These are phyloP conservation scores for Austrofundulus limnaeus DNA, from an alignment of 2,113 vertebrate species.

Conservation along the genomic window DNA sequence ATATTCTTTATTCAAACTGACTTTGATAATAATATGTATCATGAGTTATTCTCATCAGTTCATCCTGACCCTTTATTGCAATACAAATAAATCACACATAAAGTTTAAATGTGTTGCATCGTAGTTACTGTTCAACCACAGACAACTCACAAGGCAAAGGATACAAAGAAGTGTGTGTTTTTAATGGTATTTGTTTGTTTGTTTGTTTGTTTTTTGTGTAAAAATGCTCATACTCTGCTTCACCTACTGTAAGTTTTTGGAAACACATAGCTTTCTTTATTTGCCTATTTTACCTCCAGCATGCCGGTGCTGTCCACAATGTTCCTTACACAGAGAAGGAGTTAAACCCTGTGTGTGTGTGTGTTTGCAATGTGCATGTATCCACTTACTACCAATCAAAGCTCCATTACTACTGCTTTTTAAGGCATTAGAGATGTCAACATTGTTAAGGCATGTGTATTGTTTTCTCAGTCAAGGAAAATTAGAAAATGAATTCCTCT, in stretches of 20 bases:
- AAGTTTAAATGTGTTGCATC: slow-evolving; percentile 65
- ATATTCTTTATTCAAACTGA: neutral
- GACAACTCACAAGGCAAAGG: slow-evolving; percentile 5
- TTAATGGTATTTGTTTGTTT: neutral
- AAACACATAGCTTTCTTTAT: neutral
- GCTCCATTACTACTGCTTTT: slow-evolving; percentile 77
- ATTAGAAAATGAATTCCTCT: slow-evolving; percentile 82
- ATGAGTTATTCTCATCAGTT: slow-evolving; percentile 17
- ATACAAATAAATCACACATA: slow-evolving; percentile 71
- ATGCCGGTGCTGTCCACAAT: slow-evolving; percentile 8
- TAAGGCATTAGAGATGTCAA: slow-evolving; percentile 81
- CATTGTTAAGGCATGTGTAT: slow-evolving; percentile 81
- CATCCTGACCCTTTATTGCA: slow-evolving; percentile 48
- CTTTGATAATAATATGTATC: slow-evolving; percentile 8
- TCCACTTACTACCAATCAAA: slow-evolving; percentile 71
- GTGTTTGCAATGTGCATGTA: slow-evolving; percentile 56
- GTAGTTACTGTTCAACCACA: slow-evolving; percentile 67
- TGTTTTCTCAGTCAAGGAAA: slow-evolving; percentile 83
- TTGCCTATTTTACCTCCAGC: neutral
- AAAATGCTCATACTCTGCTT: neutral
- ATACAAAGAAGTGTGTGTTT: neutral
- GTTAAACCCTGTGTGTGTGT: slow-evolving; percentile 43
- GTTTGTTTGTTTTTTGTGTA: neutral
- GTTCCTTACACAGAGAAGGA: slow-evolving; percentile 22
- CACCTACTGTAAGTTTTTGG: too few relatives aligned